Conservation (phyloP, 2,113 vertebrate species). For the Chinchilla lanigera region DNA sequence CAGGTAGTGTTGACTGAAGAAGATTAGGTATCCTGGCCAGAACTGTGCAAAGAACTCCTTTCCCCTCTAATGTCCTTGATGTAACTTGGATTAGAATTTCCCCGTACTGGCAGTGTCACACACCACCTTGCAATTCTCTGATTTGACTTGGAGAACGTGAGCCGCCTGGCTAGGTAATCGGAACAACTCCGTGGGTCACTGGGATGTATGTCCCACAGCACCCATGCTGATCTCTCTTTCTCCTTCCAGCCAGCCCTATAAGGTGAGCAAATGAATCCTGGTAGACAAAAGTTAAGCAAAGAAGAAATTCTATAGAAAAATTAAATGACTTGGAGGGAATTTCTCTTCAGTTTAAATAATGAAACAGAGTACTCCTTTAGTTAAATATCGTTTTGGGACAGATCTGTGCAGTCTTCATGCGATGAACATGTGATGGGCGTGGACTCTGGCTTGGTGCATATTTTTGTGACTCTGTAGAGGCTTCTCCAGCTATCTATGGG, state of each 20-base stretch:
- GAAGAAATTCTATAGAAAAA: not conserved
- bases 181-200: conserved; percentile 23
- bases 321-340: not conserved
- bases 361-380: not conserved
- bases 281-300: not conserved
- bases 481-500: not conserved
- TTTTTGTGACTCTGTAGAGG: not conserved
- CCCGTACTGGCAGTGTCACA: conserved; percentile 16
- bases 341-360: conserved; percentile 6
- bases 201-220: not conserved
- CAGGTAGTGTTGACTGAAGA: conserved; percentile 34
- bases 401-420: not conserved
- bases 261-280: not conserved
- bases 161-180: conserved; percentile 5
- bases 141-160: conserved; percentile 49
- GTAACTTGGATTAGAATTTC: conserved; percentile 68
- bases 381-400: conserved; percentile 3
- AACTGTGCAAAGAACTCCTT: conserved; percentile 63
- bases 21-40: conserved; percentile 67
- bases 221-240: not conserved
- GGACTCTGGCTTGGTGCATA: not conserved
- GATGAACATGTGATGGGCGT: not conserved
- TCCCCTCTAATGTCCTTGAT: conserved; percentile 61
- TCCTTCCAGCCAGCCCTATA: not conserved
- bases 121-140: conserved; percentile 24